Conservation (phyloP, 2,113 vertebrate species). For the Piprites chloris region DNA sequence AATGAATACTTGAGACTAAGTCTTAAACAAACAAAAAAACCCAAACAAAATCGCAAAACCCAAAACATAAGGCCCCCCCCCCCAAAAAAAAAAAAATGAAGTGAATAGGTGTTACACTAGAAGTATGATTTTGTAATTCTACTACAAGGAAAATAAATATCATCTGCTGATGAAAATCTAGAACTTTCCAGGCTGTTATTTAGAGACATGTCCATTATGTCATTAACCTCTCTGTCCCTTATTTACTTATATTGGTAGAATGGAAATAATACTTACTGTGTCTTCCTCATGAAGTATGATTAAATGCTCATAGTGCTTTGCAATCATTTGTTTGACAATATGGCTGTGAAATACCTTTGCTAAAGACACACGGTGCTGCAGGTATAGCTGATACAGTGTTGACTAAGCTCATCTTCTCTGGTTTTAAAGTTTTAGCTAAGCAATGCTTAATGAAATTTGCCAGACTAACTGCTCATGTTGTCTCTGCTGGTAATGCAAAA, state of each 20-base stretch:
- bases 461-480: slow-evolving; percentile 20
- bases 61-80: too few species aligned
- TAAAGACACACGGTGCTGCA: background rate
- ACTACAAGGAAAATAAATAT: background rate
- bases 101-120: background rate
- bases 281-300: background rate
- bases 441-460: slow-evolving; percentile 56
- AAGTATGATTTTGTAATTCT: background rate
- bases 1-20: background rate
- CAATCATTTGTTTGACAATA: background rate
- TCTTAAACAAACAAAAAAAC: background rate
- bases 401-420: background rate
- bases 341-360: background rate
- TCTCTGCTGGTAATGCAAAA: slow-evolving; percentile 48
- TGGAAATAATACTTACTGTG: background rate
- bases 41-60: background rate
- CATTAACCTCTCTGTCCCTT: background rate
- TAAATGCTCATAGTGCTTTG: background rate
- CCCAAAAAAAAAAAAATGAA: too few species aligned
- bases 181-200: background rate
- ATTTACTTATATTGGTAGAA: background rate
- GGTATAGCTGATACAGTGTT: background rate
- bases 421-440: slow-evolving; percentile 29
- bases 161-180: background rate
- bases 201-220: background rate